Percentiles rank a stretch among this genome's conserved stretches.
Evolutionary conservation across 1,140 invertebrate species (phyloP).

Genomic region (Micrasema longulum): DNA sequence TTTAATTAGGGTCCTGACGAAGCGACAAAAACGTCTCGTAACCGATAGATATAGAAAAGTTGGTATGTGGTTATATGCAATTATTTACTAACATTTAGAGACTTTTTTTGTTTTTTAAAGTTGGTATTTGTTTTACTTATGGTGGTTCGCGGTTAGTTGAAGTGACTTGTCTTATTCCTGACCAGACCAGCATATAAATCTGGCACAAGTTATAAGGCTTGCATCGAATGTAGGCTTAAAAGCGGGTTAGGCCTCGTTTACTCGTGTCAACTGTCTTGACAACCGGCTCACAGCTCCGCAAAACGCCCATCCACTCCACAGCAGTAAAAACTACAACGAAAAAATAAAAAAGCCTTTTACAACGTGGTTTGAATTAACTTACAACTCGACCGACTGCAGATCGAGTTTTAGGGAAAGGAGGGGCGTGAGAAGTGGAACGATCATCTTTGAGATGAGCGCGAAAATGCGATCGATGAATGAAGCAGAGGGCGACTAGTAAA

Average conservation of each 20-base stretch:
- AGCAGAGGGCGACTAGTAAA: not conserved
- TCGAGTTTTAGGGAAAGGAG: slow-evolving; percentile 21
- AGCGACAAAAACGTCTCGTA: no score
- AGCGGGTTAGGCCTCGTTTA: slow-evolving; percentile 26
- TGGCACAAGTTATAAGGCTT: slow-evolving; percentile 7
- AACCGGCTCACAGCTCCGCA: slow-evolving; percentile 1
- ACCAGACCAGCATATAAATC: slow-evolving; percentile 1
- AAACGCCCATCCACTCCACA: not conserved
- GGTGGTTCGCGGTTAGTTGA: no score
- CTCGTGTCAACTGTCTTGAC: slow-evolving; percentile 4
- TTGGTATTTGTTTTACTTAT: no score
- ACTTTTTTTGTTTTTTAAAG: no score
- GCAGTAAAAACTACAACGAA: no score
- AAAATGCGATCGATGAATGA: not conserved
- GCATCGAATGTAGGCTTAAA: slow-evolving; percentile 19
- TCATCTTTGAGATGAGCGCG: slow-evolving; percentile 9
- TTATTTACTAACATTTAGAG: no score
- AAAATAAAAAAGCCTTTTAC: not conserved
- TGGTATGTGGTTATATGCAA: no score
- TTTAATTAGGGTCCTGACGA: no score
- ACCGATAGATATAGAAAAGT: no score
- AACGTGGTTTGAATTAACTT: not conserved
- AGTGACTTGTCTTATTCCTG: no score
- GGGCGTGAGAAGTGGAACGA: slow-evolving; percentile 28
- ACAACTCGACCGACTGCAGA: not conserved